Evolutionary conservation across 1,140 invertebrate species (phyloP).

Genomic region (Pachyrhynchus sulphureomaculatus): DNA sequence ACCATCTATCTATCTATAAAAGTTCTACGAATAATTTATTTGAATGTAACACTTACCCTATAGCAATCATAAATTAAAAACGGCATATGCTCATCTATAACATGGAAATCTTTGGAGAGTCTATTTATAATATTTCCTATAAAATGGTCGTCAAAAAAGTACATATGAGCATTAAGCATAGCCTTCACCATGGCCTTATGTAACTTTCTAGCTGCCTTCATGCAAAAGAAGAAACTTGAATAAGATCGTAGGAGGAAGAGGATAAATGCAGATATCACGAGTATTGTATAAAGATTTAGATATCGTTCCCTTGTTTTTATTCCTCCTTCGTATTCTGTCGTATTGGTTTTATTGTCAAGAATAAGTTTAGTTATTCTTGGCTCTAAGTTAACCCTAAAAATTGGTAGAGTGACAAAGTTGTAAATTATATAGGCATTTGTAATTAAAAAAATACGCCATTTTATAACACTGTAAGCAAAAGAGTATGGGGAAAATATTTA

Average conservation of each 20-base stretch:
- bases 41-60: slow-evolving; percentile 26
- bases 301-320: slow-evolving; percentile 42
- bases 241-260: slow-evolving; percentile 53
- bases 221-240: slow-evolving; percentile 26
- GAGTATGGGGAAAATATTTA: too few species aligned
- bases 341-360: slow-evolving; percentile 14
- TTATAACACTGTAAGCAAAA: too few species aligned
- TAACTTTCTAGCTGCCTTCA: slow-evolving; percentile 32
- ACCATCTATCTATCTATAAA: too few species aligned
- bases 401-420: too few species aligned
- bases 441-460: too few species aligned
- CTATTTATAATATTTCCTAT: slow-evolving; percentile 44
- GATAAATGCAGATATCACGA: slow-evolving; percentile 63
- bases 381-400: slow-evolving; percentile 34
- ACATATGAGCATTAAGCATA: slow-evolving; percentile 35
- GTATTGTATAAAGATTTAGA: slow-evolving; percentile 68
- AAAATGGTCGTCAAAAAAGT: slow-evolving; percentile 40
- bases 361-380: slow-evolving; percentile 21
- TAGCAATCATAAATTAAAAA: slow-evolving; percentile 33
- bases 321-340: background rate
- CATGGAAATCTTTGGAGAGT: slow-evolving; percentile 38
- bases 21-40: too few species aligned
- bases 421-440: too few species aligned
- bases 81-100: slow-evolving; percentile 39
- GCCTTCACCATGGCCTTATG: slow-evolving; percentile 32